Conservation (phyloP, 2,888 invertebrate species). For the Desoria tigrina region DNA sequence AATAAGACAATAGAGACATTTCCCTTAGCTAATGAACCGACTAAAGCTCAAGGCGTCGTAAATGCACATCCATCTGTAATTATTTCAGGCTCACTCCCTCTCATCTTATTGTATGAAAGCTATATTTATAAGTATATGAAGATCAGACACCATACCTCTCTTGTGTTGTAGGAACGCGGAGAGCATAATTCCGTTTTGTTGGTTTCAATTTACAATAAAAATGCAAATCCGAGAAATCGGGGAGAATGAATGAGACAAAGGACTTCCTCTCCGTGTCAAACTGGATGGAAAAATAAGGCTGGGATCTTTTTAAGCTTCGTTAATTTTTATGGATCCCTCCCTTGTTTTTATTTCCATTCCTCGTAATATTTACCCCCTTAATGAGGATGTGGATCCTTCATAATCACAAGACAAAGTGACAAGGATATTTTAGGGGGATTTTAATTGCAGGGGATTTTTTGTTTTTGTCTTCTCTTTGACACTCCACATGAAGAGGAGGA, state of each 20-base stretch:
- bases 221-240: conserved; percentile 3
- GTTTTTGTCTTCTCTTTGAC: too few relatives aligned
- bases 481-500: too few relatives aligned
- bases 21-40: conserved; percentile 4
- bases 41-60: conserved; percentile 8
- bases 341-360: too few relatives aligned
- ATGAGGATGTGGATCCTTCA: too few relatives aligned
- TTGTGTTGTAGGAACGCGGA: background rate
- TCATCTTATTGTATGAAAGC: too few relatives aligned
- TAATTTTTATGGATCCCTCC: background rate
- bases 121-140: too few relatives aligned
- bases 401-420: too few relatives aligned
- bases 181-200: background rate
- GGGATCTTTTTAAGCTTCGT: background rate
- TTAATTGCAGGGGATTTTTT: too few relatives aligned
- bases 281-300: conserved; percentile 1
- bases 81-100: conserved; percentile 2
- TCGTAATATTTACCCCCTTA: too few relatives aligned
- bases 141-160: too few relatives aligned
- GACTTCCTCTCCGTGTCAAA: conserved; percentile 2
- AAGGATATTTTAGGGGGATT: too few relatives aligned
- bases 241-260: background rate
- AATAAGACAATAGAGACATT: background rate
- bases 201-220: conserved; percentile 12
- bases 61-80: conserved; percentile 5